A percentile compares a stretch with the other conserved stretches of the same genome.
Evolutionary conservation across 2,113 vertebrate species (phyloP).

Genomic region (Thamnophis sirtalis): DNA sequence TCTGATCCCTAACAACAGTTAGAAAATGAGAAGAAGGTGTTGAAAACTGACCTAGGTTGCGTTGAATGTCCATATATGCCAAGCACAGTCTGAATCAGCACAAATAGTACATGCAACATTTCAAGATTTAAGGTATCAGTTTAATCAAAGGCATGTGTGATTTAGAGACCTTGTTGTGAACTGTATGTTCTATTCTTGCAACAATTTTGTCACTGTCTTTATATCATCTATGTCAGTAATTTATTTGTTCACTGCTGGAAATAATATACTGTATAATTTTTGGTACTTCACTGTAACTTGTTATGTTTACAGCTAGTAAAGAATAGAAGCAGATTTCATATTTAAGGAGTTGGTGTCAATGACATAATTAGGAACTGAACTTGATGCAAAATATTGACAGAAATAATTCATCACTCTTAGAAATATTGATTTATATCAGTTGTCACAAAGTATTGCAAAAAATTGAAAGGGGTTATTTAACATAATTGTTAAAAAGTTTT

Average conservation of each 20-base stretch:
- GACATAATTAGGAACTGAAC: neutral
- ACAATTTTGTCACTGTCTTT: slow-evolving; percentile 9
- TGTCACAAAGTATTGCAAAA: neutral
- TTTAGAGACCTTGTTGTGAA: neutral
- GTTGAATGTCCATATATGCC: neutral
- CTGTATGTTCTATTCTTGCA: slow-evolving; percentile 3
- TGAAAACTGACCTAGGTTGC: neutral
- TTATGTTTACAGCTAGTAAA: neutral
- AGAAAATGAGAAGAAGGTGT: neutral
- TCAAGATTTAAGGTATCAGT: slow-evolving; percentile 2
- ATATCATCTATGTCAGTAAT: neutral
- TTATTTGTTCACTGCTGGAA: neutral
- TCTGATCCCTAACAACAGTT: neutral
- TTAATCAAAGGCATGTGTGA: slow-evolving; percentile 7
- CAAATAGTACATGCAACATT: neutral
- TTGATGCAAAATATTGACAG: neutral
- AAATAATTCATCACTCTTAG: neutral
- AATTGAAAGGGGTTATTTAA: neutral
- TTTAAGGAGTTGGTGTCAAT: neutral
- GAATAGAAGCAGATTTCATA: neutral
- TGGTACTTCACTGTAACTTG: neutral
- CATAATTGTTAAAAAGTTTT: neutral
- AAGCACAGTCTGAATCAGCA: neutral
- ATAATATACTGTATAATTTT: neutral
- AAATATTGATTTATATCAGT: neutral